phyloP scores from a whole-genome alignment of 2,113 vertebrate species.

The Tupaia chinensis region DNA sequence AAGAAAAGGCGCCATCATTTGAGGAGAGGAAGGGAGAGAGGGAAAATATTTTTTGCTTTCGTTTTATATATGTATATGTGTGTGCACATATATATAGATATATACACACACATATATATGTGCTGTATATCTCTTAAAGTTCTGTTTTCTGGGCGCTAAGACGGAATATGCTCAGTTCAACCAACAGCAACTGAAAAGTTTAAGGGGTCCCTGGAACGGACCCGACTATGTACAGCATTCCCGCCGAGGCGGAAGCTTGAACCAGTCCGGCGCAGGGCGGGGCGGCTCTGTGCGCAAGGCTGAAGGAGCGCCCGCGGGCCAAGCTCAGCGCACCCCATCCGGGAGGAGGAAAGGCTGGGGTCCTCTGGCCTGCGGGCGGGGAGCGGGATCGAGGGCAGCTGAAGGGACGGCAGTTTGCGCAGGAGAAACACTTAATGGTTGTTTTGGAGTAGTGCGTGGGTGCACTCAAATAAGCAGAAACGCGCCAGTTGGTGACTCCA shows the following conservation, averaged over 20 bases:
- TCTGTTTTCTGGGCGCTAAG: constrained; percentile 78
- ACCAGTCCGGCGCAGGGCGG: constrained; percentile 58
- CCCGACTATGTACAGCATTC: constrained; percentile 94
- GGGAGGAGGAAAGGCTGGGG: neutral
- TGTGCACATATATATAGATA: constrained; percentile 54
- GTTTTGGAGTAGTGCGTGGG: constrained; percentile 55
- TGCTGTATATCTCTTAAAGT: constrained; percentile 87
- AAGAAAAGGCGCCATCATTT: constrained; percentile 69
- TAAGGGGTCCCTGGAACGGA: constrained; percentile 93
- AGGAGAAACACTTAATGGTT: constrained; percentile 59
- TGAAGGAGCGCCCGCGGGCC: neutral
- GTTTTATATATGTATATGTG: constrained; percentile 69
- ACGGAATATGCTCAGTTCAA: constrained; percentile 88
- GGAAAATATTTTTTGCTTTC: constrained; percentile 68
- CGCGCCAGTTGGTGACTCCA: constrained; percentile 62
- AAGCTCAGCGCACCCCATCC: neutral
- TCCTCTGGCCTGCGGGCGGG: constrained; percentile 47
- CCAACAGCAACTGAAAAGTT: constrained; percentile 91
- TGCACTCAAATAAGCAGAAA: constrained; percentile 77
- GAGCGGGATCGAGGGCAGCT: constrained; percentile 1
- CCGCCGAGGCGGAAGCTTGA: constrained; percentile 87
- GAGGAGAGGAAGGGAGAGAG: constrained; percentile 32
- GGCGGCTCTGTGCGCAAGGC: constrained; percentile 16
- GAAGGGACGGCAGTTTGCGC: constrained; percentile 51
- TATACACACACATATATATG: constrained; percentile 69